phyloP scores from a whole-genome alignment of 2,797 vertebrate species.

The Orestias chungarensis region DNA sequence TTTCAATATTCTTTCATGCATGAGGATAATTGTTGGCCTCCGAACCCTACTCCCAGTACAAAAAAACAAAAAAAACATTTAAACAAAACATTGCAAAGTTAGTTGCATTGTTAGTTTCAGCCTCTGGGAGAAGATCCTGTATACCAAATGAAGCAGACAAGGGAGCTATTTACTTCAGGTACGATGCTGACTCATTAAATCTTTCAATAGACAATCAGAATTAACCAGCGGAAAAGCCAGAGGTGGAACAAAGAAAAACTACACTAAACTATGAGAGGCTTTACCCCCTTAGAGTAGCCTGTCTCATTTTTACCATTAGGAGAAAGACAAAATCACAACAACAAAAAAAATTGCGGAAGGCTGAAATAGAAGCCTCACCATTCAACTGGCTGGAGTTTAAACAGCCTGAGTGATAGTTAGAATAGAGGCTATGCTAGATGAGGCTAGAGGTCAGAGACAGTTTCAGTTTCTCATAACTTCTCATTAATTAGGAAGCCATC shows the following conservation, averaged over 20 bases:
- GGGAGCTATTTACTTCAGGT: background rate
- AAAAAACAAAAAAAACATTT: background rate
- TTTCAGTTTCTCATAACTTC: constrained; percentile 39
- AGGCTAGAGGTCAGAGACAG: constrained; percentile 44
- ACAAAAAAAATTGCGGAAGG: background rate
- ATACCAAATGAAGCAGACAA: background rate
- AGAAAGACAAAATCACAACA: constrained; percentile 1
- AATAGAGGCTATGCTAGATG: constrained; percentile 1
- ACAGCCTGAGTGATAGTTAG: constrained; percentile 12
- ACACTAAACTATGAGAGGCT: constrained; percentile 26
- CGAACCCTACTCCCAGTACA: background rate
- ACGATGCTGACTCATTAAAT: background rate
- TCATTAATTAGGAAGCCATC: constrained; percentile 52
- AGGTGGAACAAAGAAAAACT: constrained; percentile 8
- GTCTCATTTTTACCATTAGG: constrained; percentile 4
- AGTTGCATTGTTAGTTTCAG: background rate
- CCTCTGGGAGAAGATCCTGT: background rate
- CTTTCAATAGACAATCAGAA: background rate
- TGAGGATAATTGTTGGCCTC: background rate
- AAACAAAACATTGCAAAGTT: too few relatives aligned
- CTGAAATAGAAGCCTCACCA: background rate
- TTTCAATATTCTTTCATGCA: background rate
- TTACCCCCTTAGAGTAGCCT: constrained; percentile 1
- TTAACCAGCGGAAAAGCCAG: background rate
- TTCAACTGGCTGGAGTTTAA: constrained; percentile 4